A percentile compares a stretch with the other conserved stretches of the same genome.
phyloP scores from a whole-genome alignment of 1,140 invertebrate species.

The Eupeodes corollae region DNA sequence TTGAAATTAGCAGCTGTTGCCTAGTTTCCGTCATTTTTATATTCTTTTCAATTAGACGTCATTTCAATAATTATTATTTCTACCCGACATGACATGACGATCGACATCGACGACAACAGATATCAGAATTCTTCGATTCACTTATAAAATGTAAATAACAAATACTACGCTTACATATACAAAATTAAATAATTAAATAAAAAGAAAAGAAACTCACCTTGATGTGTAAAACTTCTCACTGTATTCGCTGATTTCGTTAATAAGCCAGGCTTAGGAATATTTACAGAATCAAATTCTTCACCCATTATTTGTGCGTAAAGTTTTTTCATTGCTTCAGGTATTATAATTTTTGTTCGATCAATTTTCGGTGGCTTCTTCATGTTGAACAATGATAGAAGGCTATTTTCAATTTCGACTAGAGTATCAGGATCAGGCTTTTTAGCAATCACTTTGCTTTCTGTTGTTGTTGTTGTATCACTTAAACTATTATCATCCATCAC shows the following conservation, averaged over 20 bases:
- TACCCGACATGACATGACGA: too few relatives aligned
- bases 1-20: too few relatives aligned
- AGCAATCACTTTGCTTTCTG: neutral
- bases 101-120: too few relatives aligned
- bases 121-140: too few relatives aligned
- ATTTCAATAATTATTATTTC: too few relatives aligned
- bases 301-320: slow-evolving; percentile 59
- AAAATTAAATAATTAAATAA: slow-evolving; percentile 23
- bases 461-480: neutral
- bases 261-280: slow-evolving; percentile 55
- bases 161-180: too few relatives aligned
- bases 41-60: too few relatives aligned
- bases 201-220: slow-evolving; percentile 46
- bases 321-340: slow-evolving; percentile 68
- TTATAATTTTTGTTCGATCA: slow-evolving; percentile 42
- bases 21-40: too few relatives aligned
- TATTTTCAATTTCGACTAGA: slow-evolving; percentile 49
- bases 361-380: slow-evolving; percentile 47
- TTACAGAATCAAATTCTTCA: slow-evolving; percentile 43
- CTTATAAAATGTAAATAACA: too few relatives aligned
- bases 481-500: neutral
- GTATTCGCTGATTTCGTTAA: slow-evolving; percentile 66
- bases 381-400: slow-evolving; percentile 62
- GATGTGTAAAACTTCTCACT: slow-evolving; percentile 71
- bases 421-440: slow-evolving; percentile 32